phyloP scores from a whole-genome alignment of 1,140 invertebrate genomes.

The Limonius californicus region DNA sequence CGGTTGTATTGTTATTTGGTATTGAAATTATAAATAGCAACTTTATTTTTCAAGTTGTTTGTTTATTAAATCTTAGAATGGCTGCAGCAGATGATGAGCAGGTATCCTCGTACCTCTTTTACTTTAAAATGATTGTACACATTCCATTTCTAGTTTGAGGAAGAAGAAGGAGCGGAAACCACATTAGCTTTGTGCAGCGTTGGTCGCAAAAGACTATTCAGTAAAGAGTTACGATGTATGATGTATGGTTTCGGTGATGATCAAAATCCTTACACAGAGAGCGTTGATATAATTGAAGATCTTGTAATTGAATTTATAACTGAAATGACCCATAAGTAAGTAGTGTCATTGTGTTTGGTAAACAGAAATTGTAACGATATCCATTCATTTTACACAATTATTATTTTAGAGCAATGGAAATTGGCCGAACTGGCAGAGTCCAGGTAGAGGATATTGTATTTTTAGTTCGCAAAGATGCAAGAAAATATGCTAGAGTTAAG shows the following conservation, averaged over 20 bases:
- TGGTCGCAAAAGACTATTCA: conserved; percentile 79
- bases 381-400: too few species aligned
- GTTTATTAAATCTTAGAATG: conserved; percentile 16
- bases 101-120: too few species aligned
- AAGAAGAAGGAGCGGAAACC: conserved; percentile 64
- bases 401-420: conserved; percentile 86
- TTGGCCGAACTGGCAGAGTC: conserved; percentile 89
- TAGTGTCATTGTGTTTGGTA: background rate
- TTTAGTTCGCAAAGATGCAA: conserved; percentile 92
- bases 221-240: conserved; percentile 94
- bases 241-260: conserved; percentile 99
- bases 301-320: conserved; percentile 97
- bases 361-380: too few species aligned
- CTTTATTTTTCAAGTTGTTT: too few species aligned
- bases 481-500: conserved; percentile 97
- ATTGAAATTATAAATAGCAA: too few species aligned
- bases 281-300: conserved; percentile 96
- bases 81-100: conserved; percentile 36
- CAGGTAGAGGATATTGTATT: conserved; percentile 98
- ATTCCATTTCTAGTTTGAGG: conserved; percentile 49
- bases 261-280: conserved; percentile 98
- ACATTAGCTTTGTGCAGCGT: conserved; percentile 58
- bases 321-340: conserved; percentile 81
- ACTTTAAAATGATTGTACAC: background rate
- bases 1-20: too few species aligned